Base-by-base conservation (phyloP, 2,888 invertebrate genomes). In the Xanthia togata region DNA sequence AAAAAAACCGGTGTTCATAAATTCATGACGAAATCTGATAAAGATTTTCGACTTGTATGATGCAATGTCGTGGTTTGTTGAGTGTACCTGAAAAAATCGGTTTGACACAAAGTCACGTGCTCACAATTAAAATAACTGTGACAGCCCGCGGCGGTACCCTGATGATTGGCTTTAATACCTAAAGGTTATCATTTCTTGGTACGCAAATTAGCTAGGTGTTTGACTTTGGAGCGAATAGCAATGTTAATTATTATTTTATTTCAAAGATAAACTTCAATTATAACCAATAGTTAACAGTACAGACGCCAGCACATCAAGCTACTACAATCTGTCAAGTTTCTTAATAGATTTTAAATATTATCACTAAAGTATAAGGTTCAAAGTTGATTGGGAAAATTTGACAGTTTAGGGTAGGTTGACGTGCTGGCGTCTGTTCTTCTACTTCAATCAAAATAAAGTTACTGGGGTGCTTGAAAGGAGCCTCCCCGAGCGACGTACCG, bases 1-100 rank as follows among this genome's bases (percentile, higher is more conserved):
- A 85, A 73, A 57, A 84, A 76, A 84, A 73, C 47, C 65, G 63
- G 41, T 65, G 64, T 44, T 73, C 14, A 65, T 85, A 84, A 86
- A 64, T 55, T 73, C 6, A 78, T 85, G 85, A 85, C 87, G 87
- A 76, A 84, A 88, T 73, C n/a, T 73, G 81, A 86, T 88, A 87
- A 75, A 74, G 63, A 64, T 72, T 81, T 76, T 79, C 63, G 57
- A 26, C n/a, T n/a, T 63, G 65, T 67, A 79, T 89, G 88, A 89
- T 87, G 88, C 83, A 89, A 89, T 78, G 55, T 38, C 23, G 62
- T 31, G 38, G 23, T 62, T 62, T 73, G 53, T 88, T 87, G 78
- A 68, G 62, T 77, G 31, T 59, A 6, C 11, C 70, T 59, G 26
- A 68, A 79, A 80, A 80, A 64, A 60, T 53, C 64, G 31, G 38